Evolutionary conservation across 2,888 invertebrate species (phyloP), one percentile per base, ranked within the genome.

Genomic region (Phalera bucephala): DNA sequence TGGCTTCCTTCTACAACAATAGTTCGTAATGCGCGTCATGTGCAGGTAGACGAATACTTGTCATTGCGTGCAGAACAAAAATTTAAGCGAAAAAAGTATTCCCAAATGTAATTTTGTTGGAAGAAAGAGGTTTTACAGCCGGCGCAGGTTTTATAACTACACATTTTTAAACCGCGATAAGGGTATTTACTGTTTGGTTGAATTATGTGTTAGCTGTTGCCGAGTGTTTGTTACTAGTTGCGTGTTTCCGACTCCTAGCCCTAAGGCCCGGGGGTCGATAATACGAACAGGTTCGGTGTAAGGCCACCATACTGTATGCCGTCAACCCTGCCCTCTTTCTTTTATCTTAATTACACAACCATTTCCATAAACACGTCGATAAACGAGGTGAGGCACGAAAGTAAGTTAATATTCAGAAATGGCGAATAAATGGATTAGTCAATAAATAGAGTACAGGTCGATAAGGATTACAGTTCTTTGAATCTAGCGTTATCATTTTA

Each of bases 1-100:
- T 80, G 80, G 80, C 73, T 85, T 83, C 84, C 69, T 72, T 65
- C 67, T 62, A 71, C 64, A 67, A 77, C 80, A 78, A 82, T 76
- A 69, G 72, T 66, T 67, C 45, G 68, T 72, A 68, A 66, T 61
- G 52, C 62, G 58, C 63, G 52, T 23, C 60, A 65, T 64, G 55
- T 2, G 10, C 86, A 85, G 86, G 85, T 86, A 86, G 72, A 67
- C 43, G 43, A 58, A 61, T 64, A 65, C 63, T 64, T 73, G 53
- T 64, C 58, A 45, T 52, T 51, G 26, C 41, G 29, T 38, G 29
- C 20, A 52, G 31, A 59, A 66, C 43, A 43, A 26, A 15, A 14
- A 12, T 26, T 33, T 12, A 32, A 2, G 31, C 27, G 14, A 25
- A 28, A 12, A 15, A 12, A 33, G 36, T 25, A 25, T 31, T 41